Percentiles rank a stretch among this genome's conserved stretches.
These are phyloP conservation scores for Paramuricea clavata DNA, from an alignment of 92 coral and sea anemone genomes.

Conservation along the genomic window DNA sequence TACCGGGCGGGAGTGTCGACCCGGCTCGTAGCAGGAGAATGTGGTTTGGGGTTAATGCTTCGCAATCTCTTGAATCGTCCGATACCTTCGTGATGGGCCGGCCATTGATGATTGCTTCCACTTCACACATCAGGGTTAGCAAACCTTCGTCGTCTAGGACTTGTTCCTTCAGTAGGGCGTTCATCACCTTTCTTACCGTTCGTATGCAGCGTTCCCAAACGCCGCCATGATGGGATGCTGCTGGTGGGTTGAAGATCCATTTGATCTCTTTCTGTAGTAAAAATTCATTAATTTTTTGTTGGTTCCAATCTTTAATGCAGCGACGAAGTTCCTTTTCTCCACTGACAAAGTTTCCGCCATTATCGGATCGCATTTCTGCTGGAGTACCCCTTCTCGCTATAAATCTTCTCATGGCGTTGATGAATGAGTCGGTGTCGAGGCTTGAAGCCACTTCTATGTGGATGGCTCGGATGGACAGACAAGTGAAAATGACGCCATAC, in stretches of 20 bases:
- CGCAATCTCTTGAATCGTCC: slow-evolving; percentile 58
- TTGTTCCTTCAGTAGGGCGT: slow-evolving; percentile 41
- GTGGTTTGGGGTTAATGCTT: slow-evolving; percentile 61
- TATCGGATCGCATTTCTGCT: too few relatives aligned
- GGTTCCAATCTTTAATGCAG: slow-evolving; percentile 57
- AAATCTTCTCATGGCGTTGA: too few relatives aligned
- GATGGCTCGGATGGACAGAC: too few relatives aligned
- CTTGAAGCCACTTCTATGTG: too few relatives aligned
- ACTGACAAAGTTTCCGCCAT: slow-evolving; percentile 66
- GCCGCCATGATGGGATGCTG: slow-evolving; percentile 62
- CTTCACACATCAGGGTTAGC: slow-evolving; percentile 61
- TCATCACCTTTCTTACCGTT: slow-evolving; percentile 48
- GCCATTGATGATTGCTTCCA: slow-evolving; percentile 60
- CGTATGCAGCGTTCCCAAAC: too few relatives aligned
- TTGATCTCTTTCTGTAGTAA: slow-evolving; percentile 34
- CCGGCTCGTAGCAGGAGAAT: slow-evolving; percentile 68
- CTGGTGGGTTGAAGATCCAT: too few relatives aligned
- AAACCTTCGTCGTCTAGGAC: slow-evolving; percentile 55
- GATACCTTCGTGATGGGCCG: slow-evolving; percentile 61
- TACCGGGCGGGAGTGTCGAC: slow-evolving; percentile 59
- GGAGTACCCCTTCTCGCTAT: too few relatives aligned
- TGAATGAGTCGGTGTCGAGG: too few relatives aligned
- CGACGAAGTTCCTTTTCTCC: slow-evolving; percentile 54
- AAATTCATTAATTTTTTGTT: slow-evolving; percentile 42
- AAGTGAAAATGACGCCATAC: too few relatives aligned